Percentiles rank a stretch among this genome's conserved stretches.
Conservation (phyloP, 2,888 invertebrate genomes). For the Tridacna gigas region DNA sequence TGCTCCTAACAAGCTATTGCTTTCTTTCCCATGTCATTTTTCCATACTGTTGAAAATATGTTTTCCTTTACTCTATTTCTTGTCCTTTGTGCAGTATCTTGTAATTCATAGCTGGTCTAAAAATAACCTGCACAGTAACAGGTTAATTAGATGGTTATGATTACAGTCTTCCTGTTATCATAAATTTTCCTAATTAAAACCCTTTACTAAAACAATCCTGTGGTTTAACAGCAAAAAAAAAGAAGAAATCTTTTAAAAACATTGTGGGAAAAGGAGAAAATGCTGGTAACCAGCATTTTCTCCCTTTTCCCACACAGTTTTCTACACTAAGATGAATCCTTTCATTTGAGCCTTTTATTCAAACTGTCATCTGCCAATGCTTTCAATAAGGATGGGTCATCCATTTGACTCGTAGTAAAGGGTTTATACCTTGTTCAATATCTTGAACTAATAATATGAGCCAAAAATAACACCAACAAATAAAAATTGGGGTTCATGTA, state of each 20-base stretch:
- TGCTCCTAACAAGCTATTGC: background rate
- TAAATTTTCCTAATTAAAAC: too few species aligned
- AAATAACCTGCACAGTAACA: too few species aligned
- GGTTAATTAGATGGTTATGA: too few species aligned
- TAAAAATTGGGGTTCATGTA: too few species aligned
- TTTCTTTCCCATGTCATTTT: background rate
- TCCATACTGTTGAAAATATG: too few species aligned
- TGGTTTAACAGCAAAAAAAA: background rate
- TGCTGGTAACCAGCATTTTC: conserved; percentile 12
- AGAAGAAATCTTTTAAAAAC: background rate
- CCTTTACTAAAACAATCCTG: background rate
- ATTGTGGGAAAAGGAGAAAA: conserved; percentile 1
- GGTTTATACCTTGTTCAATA: background rate
- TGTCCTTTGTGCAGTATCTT: too few species aligned
- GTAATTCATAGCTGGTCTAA: too few species aligned
- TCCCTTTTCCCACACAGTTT: background rate
- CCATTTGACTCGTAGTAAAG: background rate
- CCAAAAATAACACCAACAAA: too few species aligned
- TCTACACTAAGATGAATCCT: background rate
- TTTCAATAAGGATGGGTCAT: background rate
- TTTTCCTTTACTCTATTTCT: too few species aligned
- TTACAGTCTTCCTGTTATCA: too few species aligned
- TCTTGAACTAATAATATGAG: too few species aligned
- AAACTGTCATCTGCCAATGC: background rate
- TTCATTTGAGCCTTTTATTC: background rate